Conservation (phyloP, 2,797 vertebrate genomes). For the Eulemur coronatus region DNA sequence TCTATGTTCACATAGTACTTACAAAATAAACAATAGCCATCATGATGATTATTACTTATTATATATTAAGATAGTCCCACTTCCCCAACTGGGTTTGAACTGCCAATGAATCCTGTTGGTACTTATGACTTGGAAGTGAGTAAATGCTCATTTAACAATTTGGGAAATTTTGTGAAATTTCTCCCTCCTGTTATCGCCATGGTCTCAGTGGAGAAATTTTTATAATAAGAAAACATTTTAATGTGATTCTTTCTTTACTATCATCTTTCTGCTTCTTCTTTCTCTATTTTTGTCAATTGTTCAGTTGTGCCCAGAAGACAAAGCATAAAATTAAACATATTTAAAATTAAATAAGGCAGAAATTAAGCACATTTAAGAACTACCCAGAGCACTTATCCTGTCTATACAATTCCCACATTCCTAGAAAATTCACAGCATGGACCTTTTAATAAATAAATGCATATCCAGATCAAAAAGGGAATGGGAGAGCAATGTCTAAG, state of each 20-base stretch:
- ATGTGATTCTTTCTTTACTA: not conserved
- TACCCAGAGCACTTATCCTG: not conserved
- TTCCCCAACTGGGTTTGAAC: not conserved
- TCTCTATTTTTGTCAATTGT: not conserved
- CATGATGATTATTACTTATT: not conserved
- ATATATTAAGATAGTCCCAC: not conserved
- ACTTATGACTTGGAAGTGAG: not conserved
- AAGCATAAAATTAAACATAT: not conserved
- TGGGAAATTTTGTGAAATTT: not conserved
- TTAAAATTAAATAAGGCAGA: not conserved
- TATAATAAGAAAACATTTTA: not conserved
- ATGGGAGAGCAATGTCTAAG: conserved; percentile 1
- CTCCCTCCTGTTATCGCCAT: no score
- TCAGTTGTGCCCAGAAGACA: not conserved
- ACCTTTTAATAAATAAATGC: conserved; percentile 35
- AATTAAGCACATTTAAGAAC: not conserved
- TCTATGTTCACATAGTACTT: not conserved
- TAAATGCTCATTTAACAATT: not conserved
- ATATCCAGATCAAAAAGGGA: conserved; percentile 16
- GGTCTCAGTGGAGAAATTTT: not conserved
- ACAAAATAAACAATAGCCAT: not conserved
- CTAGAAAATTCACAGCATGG: not conserved
- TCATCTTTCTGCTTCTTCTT: not conserved
- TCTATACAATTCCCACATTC: not conserved
- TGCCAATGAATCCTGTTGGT: not conserved